Evolutionary conservation across 2,797 vertebrate species (phyloP).

Genomic region (Gambelia wislizenii): DNA sequence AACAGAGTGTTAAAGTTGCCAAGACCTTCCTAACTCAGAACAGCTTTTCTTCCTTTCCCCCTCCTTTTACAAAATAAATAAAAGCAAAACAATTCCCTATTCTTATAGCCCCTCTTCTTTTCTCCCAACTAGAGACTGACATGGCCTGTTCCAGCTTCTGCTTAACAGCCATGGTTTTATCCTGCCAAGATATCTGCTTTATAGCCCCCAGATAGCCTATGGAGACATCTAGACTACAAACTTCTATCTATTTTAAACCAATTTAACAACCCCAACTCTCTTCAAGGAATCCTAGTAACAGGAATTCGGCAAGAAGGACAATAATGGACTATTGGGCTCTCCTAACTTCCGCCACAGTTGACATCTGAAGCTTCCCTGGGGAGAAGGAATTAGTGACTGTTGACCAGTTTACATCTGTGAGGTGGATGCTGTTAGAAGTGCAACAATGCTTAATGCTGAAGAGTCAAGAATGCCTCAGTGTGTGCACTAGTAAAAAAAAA

Average conservation of each 20-base stretch:
- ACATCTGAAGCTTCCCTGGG: background rate
- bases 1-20: background rate
- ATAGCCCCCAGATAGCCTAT: background rate
- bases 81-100: no score
- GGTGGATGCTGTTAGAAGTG: background rate
- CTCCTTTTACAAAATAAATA: no score
- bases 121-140: no score
- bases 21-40: background rate
- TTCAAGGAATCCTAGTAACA: background rate
- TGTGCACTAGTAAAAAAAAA: no score
- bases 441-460: no score
- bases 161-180: background rate
- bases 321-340: no score
- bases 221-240: background rate
- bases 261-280: background rate
- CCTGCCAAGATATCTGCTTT: background rate
- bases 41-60: no score
- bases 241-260: background rate
- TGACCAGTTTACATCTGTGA: background rate
- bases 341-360: background rate
- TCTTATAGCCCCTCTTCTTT: no score
- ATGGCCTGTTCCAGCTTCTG: background rate
- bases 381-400: background rate
- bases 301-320: background rate
- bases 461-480: no score